Base-by-base conservation (phyloP, 2,797 vertebrate species). In the Sebastes minor region DNA sequence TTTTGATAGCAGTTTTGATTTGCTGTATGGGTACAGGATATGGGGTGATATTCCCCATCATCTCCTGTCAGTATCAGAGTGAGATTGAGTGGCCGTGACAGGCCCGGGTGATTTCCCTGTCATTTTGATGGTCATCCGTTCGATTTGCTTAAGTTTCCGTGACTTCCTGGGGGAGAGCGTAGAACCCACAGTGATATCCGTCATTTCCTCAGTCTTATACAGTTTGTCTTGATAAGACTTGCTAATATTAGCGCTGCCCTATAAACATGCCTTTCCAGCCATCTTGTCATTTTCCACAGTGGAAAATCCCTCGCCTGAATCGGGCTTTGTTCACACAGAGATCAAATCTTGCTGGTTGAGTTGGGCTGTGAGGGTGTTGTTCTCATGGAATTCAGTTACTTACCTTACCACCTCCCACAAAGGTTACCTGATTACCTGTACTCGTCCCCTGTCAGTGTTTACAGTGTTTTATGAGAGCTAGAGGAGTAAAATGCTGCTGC, bases 331-430 rank as follows among this genome's bases (percentile, higher is more conserved):
- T 92, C 78, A 71, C 49, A 9, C 8, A 68, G 73, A 82, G 86
- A 92, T 91, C 89, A 82, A 32, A 87, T 92, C 87, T 87, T 75
- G 25, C 80, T 52, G 23, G 33, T 78, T 74, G 73, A 71, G 72
- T 78, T 57, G 52, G 27, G 22, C 78, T 68, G 52, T 33, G 56
- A 66, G 32, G 60, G 35, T 46, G 64, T 42, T 72, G 82, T 91
- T 89, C 83, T 92, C 88, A 71, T 88, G 84, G 88, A 87, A 86
- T 91, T 90, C 75, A 79, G 74, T 91, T 92, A 79, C 74, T 91
- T 92, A 89, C 86, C 76, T 87, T 86, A 57, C 82, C 69, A 65
- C 77, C 68, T 81, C 80, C 77, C 71, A 38, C 67, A 84, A 84
- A 80, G 77, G 81, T 88, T 87, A 84, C 86, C 84, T 65, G 88